Base-by-base conservation (phyloP, 1,140 invertebrate species). In the Eumaeus atala region DNA sequence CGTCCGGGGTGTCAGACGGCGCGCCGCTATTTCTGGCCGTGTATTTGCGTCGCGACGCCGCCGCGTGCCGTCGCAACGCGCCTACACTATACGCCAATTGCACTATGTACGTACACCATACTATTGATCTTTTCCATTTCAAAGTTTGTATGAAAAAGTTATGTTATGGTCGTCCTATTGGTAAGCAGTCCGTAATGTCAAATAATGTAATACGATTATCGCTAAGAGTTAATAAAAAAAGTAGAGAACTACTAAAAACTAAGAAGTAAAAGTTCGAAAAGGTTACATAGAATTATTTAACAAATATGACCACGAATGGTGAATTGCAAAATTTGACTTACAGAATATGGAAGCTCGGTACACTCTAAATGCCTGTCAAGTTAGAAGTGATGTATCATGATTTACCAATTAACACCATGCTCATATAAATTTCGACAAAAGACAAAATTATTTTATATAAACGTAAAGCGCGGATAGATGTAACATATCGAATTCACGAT, bases 1-100 rank as follows among this genome's bases (percentile, higher is more conserved):
- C 58, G 65, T 64, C 67, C 71, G 64, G 74, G 75, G 72, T 77
- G 72, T 73, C 67, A 76, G 76, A 80, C 77, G 74, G 72, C 73
- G 67, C 59, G 70, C 59, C 76, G 68, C 71, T 80, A 82, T 78
- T 84, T 84, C 69, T 59, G 75, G 67, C 70, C 53, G 71, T 55
- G 66, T 78, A 81, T 84, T 80, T 78, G 74, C 74, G 75, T 65
- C 72, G 65, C 70, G 67, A 63, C 70, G 62, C 51, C 67, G 63
- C 63, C 56, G 44, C 55, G 65, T 65, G 68, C 62, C 67, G 63
- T 70, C 67, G 67, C 65, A 70, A 68, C 67, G 66, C 69, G 67
- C 9, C 35, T 37, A 37, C 5, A 9, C 16, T 9, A 44, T 44
- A 17, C 40, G 62, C 66, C 68, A 61, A 64, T 67, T 74, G 76